These are phyloP conservation scores for Periphyllus acericola DNA, from an alignment of 2,888 invertebrate species.

Conservation along the genomic window DNA sequence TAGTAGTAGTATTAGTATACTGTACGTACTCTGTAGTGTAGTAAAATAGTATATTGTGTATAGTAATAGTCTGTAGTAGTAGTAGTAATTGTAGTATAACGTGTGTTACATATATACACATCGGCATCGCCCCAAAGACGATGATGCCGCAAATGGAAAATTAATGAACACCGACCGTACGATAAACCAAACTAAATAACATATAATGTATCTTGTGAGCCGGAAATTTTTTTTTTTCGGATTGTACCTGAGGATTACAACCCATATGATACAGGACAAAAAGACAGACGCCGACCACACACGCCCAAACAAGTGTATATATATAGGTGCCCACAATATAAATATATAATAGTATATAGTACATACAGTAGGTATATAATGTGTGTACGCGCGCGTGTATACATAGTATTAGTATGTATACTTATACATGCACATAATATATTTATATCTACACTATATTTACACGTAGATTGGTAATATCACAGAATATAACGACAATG, in stretches of 20 bases:
- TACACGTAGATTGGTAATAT: not conserved
- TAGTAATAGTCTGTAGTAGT: not conserved
- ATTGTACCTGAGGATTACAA: constrained; percentile 2
- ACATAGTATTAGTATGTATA: not conserved
- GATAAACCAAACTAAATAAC: constrained; percentile 54
- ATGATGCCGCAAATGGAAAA: constrained; percentile 57
- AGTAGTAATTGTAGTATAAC: not conserved
- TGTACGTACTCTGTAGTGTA: not conserved
- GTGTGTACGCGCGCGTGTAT: not conserved
- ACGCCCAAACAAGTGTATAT: constrained; percentile 57
- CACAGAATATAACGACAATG: constrained; percentile 1
- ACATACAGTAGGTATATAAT: not conserved
- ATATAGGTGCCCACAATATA: not conserved
- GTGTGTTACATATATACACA: not conserved
- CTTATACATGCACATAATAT: not conserved
- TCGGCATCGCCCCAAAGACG: constrained; percentile 41
- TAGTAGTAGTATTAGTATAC: constrained; percentile 15
- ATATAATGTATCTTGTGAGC: constrained; percentile 27
- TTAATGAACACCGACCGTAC: constrained; percentile 43
- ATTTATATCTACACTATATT: no score
- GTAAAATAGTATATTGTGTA: not conserved
- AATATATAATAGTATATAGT: not conserved
- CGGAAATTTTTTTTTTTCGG: constrained; percentile 8
- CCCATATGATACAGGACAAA: constrained; percentile 28
- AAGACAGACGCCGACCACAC: constrained; percentile 61